phyloP scores from a whole-genome alignment of 2,113 vertebrate species.

The Thamnophis sirtalis region DNA sequence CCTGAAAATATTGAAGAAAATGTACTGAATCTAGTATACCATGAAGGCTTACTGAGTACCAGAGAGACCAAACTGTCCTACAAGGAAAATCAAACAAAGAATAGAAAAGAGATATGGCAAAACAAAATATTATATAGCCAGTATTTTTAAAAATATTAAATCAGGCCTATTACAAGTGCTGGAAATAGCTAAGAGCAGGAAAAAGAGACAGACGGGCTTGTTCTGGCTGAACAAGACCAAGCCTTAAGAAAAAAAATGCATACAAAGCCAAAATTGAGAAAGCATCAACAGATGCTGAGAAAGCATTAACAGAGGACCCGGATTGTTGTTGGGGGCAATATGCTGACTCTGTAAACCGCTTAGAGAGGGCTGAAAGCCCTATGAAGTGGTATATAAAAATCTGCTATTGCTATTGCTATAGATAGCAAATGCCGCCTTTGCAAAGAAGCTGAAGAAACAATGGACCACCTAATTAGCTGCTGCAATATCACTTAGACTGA shows the following conservation, averaged over 20 bases:
- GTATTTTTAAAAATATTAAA: neutral
- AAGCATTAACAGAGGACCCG: too few species aligned
- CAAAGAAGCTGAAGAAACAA: neutral
- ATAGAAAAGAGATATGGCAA: neutral
- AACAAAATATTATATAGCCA: neutral
- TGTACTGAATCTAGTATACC: neutral
- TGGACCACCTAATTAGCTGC: neutral
- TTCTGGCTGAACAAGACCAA: neutral
- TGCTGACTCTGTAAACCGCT: too few species aligned
- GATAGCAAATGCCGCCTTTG: neutral
- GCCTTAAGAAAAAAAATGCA: neutral
- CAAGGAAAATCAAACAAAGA: neutral
- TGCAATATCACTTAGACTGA: neutral
- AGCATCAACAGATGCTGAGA: neutral
- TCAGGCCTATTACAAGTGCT: neutral
- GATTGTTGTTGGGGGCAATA: too few species aligned
- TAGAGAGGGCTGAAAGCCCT: too few species aligned
- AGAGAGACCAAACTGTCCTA: neutral
- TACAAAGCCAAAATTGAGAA: neutral
- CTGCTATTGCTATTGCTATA: too few species aligned
- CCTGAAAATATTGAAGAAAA: neutral
- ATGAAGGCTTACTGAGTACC: neutral
- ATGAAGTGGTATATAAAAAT: too few species aligned
- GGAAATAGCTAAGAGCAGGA: neutral
- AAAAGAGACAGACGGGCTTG: neutral